Conservation (phyloP, 2,113 vertebrate species). For the Protomyctophum bolini region DNA sequence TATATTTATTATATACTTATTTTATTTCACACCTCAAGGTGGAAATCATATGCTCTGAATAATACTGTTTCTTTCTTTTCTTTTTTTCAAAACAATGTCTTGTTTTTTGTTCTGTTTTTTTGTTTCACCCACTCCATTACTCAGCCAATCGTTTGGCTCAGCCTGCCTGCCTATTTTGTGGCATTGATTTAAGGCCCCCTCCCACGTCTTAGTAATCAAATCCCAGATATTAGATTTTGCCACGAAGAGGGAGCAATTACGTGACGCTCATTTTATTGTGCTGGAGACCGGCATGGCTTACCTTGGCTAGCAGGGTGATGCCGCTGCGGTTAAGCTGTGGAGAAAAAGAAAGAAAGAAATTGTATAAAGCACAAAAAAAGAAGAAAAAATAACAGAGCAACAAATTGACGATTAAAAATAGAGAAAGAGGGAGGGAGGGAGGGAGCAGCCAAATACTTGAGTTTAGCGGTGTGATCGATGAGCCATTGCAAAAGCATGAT, state of each 20-base stretch:
- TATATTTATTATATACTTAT: background rate
- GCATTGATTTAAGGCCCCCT: conserved; percentile 35
- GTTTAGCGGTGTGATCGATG: conserved; percentile 56
- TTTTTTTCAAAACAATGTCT: conserved; percentile 8
- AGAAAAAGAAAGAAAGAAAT: background rate
- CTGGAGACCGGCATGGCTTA: conserved; percentile 30
- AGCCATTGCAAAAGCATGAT: conserved; percentile 38
- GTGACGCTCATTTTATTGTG: conserved; percentile 33
- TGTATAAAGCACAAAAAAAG: background rate
- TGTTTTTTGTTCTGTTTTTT: background rate
- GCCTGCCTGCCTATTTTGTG: background rate
- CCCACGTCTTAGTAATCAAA: conserved; percentile 37
- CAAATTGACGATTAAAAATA: conserved; percentile 66
- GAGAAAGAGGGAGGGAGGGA: no score
- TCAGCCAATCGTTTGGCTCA: background rate
- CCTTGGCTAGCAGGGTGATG: conserved; percentile 20
- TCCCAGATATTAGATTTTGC: conserved; percentile 42
- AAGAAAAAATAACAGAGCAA: conserved; percentile 29
- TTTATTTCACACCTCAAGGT: background rate
- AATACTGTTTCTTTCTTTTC: conserved; percentile 13
- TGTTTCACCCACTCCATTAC: conserved; percentile 3
- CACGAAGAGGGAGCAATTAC: conserved; percentile 46
- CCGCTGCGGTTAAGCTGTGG: conserved; percentile 18
- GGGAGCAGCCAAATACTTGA: conserved; percentile 45
- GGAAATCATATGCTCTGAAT: conserved; percentile 8